Conservation (phyloP, 2,888 invertebrate genomes). For the Calephelis perditalis region DNA sequence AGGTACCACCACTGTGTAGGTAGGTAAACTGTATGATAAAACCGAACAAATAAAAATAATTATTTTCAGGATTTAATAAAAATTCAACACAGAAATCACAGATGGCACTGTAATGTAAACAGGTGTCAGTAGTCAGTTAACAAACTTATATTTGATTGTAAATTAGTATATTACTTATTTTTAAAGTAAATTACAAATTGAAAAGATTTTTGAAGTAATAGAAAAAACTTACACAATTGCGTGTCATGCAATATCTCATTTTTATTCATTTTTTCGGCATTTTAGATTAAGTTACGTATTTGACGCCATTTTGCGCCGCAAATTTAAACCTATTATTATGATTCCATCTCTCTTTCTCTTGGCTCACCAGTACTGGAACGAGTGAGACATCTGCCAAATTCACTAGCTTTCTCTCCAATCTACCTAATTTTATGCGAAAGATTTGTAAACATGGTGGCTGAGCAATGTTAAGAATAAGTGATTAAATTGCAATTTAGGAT, state of each 20-base stretch:
- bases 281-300: constrained; percentile 26
- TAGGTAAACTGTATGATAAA: too few relatives aligned
- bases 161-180: too few relatives aligned
- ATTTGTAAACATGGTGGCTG: constrained; percentile 77
- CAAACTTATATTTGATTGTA: too few relatives aligned
- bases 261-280: constrained; percentile 5
- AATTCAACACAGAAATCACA: neutral
- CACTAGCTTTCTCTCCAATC: constrained; percentile 58
- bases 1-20: too few relatives aligned
- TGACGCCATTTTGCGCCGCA: constrained; percentile 70
- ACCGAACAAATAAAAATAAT: too few relatives aligned
- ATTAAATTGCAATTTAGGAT: constrained; percentile 29
- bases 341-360: constrained; percentile 50
- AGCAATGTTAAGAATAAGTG: constrained; percentile 39
- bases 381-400: constrained; percentile 53
- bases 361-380: constrained; percentile 35
- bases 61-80: too few relatives aligned
- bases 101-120: neutral
- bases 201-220: too few relatives aligned
- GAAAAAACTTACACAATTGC: neutral
- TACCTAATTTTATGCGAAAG: constrained; percentile 58
- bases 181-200: too few relatives aligned
- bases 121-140: neutral
- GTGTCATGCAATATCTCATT: neutral
- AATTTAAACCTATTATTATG: constrained; percentile 43